These are phyloP conservation scores for Synanthedon formicaeformis DNA, from an alignment of 2,888 invertebrate species.

Conservation along the genomic window DNA sequence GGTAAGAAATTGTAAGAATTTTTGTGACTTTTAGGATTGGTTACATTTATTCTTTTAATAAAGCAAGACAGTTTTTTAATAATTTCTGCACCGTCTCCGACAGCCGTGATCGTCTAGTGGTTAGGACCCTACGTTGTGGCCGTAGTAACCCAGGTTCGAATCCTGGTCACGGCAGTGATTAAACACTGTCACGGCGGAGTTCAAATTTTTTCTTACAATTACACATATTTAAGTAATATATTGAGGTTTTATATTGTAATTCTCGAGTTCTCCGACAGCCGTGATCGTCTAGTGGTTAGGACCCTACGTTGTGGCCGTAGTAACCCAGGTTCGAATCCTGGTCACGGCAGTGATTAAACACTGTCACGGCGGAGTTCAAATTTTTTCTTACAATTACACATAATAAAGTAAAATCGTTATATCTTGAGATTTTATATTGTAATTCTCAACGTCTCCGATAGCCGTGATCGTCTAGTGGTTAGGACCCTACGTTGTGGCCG, in stretches of 20 bases:
- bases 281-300: constrained; percentile 81
- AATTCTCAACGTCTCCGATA: no score
- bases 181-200: no score
- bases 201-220: no score
- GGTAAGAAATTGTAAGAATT: no score
- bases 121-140: constrained; percentile 78
- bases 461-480: constrained; percentile 55
- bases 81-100: constrained; percentile 27
- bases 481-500: constrained; percentile 58
- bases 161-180: constrained; percentile 24
- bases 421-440: no score
- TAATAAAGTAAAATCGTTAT: no score
- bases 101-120: constrained; percentile 80
- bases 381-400: no score
- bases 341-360: constrained; percentile 7
- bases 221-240: no score
- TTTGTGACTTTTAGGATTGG: no score
- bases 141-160: constrained; percentile 76
- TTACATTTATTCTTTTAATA: no score
- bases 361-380: no score
- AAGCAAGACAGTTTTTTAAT: constrained; percentile 6
- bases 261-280: constrained; percentile 47
- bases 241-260: no score
- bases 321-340: constrained; percentile 74
- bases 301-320: constrained; percentile 77